Evolutionary conservation across 2,888 invertebrate species (phyloP).

Genomic region (Latheticus oryzae): DNA sequence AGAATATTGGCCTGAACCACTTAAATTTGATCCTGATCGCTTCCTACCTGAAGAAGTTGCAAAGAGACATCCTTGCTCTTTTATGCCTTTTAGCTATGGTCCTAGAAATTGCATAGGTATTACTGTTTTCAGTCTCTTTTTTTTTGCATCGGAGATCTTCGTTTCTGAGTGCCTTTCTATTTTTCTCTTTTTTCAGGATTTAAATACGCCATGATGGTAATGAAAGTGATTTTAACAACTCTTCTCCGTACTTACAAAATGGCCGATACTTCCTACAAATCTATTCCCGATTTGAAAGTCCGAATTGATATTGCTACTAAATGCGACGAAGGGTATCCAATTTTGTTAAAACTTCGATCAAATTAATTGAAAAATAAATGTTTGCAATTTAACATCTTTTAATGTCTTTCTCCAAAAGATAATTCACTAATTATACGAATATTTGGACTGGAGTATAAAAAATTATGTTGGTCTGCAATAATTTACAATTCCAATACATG

Average conservation of each 20-base stretch:
- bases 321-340: constrained; percentile 10
- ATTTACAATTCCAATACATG: constrained; percentile 16
- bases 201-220: constrained; percentile 8
- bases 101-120: constrained; percentile 4
- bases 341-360: not conserved
- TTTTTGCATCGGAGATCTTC: not conserved
- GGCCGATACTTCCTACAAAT: constrained; percentile 2
- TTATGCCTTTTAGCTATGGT: constrained; percentile 9
- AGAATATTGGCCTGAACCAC: constrained; percentile 4
- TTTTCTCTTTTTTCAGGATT: constrained; percentile 6
- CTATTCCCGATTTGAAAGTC: constrained; percentile 3
- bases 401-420: not conserved
- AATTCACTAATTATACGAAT: not conserved
- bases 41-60: constrained; percentile 9
- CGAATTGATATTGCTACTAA: constrained; percentile 10
- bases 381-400: constrained; percentile 2
- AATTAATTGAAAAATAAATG: not conserved
- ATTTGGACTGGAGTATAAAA: not conserved
- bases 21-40: constrained; percentile 9
- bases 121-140: not conserved
- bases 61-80: constrained; percentile 2
- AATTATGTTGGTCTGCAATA: not conserved
- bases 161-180: too few relatives aligned
- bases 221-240: constrained; percentile 12
- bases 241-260: constrained; percentile 5